Conservation (phyloP, 2,113 vertebrate genomes). For the Ariopsis seemanni region DNA sequence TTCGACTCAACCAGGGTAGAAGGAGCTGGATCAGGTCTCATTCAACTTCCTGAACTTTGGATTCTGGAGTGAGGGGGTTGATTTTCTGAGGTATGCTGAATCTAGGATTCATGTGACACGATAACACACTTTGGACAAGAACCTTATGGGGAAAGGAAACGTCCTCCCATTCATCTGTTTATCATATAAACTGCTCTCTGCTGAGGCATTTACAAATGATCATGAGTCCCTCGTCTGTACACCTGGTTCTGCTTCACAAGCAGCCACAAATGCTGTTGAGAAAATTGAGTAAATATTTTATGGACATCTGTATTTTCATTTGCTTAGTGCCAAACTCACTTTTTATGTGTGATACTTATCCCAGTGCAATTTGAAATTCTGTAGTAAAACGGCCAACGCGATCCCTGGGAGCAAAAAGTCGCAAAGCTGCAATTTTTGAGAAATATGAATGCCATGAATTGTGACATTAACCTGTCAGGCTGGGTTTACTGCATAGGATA, state of each 20-base stretch:
- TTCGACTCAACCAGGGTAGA: not conserved
- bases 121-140: constrained; percentile 49
- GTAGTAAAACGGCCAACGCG: constrained; percentile 52
- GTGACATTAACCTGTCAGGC: constrained; percentile 66
- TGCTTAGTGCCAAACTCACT: not conserved
- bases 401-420: constrained; percentile 31
- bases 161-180: constrained; percentile 34
- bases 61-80: not conserved
- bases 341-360: constrained; percentile 33
- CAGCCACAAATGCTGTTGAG: constrained; percentile 26
- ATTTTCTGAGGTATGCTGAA: constrained; percentile 9
- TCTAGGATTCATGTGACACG: constrained; percentile 17
- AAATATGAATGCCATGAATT: constrained; percentile 64
- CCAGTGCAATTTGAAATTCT: constrained; percentile 44
- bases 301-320: constrained; percentile 11
- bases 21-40: not conserved
- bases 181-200: constrained; percentile 29
- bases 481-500: constrained; percentile 41
- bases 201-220: constrained; percentile 45
- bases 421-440: constrained; percentile 52
- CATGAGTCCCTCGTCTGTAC: constrained; percentile 31
- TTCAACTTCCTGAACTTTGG: not conserved
- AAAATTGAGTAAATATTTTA: constrained; percentile 34
- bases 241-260: constrained; percentile 25
- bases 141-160: constrained; percentile 38